These are phyloP conservation scores for Watsonalla binaria DNA, from an alignment of 2,888 invertebrate species.

Conservation along the genomic window DNA sequence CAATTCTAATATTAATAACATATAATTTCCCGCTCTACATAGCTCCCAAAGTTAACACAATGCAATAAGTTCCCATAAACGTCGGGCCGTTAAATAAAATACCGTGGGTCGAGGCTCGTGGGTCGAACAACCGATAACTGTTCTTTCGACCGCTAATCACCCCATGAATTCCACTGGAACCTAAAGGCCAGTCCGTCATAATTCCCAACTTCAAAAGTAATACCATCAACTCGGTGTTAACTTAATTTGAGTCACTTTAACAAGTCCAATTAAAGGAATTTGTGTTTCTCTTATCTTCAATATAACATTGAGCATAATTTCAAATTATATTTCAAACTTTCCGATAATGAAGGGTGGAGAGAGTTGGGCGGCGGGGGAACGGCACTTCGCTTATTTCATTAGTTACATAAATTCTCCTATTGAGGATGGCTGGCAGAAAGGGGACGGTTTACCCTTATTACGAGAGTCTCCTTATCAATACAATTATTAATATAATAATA, in stretches of 20 bases:
- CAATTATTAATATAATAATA: slow-evolving; percentile 80
- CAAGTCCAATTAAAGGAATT: slow-evolving; percentile 80
- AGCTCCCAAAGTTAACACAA: slow-evolving; percentile 30
- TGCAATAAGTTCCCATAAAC: slow-evolving; percentile 54
- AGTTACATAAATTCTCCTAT: slow-evolving; percentile 79
- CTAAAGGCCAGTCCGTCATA: slow-evolving; percentile 72
- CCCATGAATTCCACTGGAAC: slow-evolving; percentile 48
- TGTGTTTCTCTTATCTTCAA: slow-evolving; percentile 80
- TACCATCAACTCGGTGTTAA: slow-evolving; percentile 79
- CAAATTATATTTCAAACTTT: slow-evolving; percentile 80
- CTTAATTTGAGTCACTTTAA: slow-evolving; percentile 80
- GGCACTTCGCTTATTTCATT: slow-evolving; percentile 78
- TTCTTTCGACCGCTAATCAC: slow-evolving; percentile 63
- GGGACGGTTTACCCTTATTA: slow-evolving; percentile 79
- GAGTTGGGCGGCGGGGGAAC: slow-evolving; percentile 54
- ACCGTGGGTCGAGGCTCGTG: slow-evolving; percentile 25
- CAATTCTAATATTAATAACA: slow-evolving; percentile 4
- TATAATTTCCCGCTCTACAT: slow-evolving; percentile 28
- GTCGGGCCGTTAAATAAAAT: slow-evolving; percentile 50
- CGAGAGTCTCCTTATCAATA: slow-evolving; percentile 79
- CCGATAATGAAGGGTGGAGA: slow-evolving; percentile 77
- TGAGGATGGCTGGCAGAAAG: slow-evolving; percentile 78
- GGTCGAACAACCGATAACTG: slow-evolving; percentile 57
- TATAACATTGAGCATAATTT: slow-evolving; percentile 80
- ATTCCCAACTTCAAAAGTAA: slow-evolving; percentile 76